Percentiles rank a stretch among this genome's conserved stretches.
These are phyloP conservation scores for Actenoides lindsayi DNA, from an alignment of 2,113 vertebrate species.

Conservation along the genomic window DNA sequence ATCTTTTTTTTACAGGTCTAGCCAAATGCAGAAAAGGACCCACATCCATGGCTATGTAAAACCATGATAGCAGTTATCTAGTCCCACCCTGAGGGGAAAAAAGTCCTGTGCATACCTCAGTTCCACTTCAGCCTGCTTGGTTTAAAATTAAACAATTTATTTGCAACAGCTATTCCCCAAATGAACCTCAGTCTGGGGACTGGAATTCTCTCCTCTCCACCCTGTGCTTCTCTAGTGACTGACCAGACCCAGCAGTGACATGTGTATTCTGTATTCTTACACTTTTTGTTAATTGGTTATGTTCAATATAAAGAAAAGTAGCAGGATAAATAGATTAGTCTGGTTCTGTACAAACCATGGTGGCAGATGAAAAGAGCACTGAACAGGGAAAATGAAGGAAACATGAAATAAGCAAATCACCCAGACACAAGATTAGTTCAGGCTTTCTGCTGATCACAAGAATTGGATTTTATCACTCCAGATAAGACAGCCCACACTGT, in stretches of 20 bases:
- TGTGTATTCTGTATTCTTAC: neutral
- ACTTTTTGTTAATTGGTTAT: neutral
- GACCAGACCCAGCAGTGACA: neutral
- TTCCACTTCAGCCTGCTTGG: neutral
- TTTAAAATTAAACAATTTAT: neutral
- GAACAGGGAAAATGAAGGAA: conserved; percentile 28
- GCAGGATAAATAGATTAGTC: conserved; percentile 44
- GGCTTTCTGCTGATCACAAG: conserved; percentile 15
- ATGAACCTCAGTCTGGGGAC: neutral
- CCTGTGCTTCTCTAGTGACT: neutral
- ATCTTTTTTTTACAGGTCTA: neutral
- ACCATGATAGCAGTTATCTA: neutral
- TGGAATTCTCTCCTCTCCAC: neutral
- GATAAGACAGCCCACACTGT: neutral
- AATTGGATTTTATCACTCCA: conserved; percentile 36
- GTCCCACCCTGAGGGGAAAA: neutral
- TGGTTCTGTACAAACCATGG: neutral
- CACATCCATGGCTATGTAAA: neutral
- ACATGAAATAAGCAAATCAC: conserved; percentile 50
- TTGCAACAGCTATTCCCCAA: neutral
- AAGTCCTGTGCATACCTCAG: neutral
- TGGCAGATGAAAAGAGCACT: conserved; percentile 33
- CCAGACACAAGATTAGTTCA: conserved; percentile 41
- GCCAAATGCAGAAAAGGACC: neutral
- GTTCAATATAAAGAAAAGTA: neutral